Evolutionary conservation across 1,140 invertebrate genomes (phyloP), one percentile per base, ranked within the genome.

Genomic region (Solen grandis): DNA sequence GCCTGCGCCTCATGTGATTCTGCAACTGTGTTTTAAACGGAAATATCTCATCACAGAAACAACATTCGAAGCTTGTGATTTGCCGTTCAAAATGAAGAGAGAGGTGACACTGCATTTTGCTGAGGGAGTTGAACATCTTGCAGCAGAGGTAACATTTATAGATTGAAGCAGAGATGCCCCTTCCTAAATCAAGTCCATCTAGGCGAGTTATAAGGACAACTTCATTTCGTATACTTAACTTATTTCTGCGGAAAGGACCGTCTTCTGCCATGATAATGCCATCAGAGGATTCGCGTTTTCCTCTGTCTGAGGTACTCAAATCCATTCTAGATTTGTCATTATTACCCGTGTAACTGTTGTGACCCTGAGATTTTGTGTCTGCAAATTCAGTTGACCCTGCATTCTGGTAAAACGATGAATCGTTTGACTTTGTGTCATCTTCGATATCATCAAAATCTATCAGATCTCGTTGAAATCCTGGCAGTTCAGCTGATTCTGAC

Each of bases 121-220:
- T 84, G 22, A 93, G 79, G 3, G 88, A 88, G 41, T 88, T 83
- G 85, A 92, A 92, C 16, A 92, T 86, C 63, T 92, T 90, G 16
- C 88, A 87, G 84, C 93, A 94, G 5, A 93, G 72, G 70, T 93
- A 91, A 85, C 93, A 94, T 84, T 93, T 93, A 79, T 92, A 94
- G 4, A 93, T 85, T 19, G 91, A 88, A 41, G 89, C 87, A 41
- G 90, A 87, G 65, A 91, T 89, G 5, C 92, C 92, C 0, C 87
- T 91, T 5, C 82, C 79, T 10, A 89, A 81, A 82, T 93, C 90
- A 4, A 92, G 52, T 0, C 92, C 93, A 82, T 93, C 92, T 10
- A 93, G 68, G 46, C 92, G 80, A 1, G 91, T 90, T 1, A 92
- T 88, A 27, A 94, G 50, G 22, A 93, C 85, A 46, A 91, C 91